A percentile compares a stretch with the other conserved stretches of the same genome.
Evolutionary conservation across 1,140 invertebrate genomes (phyloP).

Genomic region (Brachionus manjavacas): DNA sequence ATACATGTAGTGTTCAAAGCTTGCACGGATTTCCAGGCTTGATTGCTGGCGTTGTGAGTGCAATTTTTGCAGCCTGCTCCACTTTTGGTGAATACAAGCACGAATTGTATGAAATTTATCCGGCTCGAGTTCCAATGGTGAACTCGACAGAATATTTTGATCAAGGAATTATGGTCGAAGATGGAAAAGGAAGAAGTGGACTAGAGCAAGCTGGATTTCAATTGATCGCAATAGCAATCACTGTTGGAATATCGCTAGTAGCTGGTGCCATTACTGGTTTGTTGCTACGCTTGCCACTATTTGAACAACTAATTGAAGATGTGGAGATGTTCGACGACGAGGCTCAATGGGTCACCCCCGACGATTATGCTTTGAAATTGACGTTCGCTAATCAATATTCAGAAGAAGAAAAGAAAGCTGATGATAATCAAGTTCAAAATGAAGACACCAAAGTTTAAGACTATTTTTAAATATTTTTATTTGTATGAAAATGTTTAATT

Average conservation of each 20-base stretch:
- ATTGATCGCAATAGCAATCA: conserved; percentile 67
- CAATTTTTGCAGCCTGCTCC: conserved; percentile 70
- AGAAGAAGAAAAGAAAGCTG: background rate
- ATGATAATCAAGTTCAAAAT: background rate
- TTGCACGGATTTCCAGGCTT: conserved; percentile 90
- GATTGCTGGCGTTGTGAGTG: conserved; percentile 72
- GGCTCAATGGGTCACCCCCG: conserved; percentile 38
- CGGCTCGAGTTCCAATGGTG: background rate
- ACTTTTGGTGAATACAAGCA: conserved; percentile 60
- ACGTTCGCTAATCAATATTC: background rate
- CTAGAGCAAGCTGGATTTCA: conserved; percentile 72
- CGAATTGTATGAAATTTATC: conserved; percentile 48
- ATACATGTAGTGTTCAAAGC: conserved; percentile 92
- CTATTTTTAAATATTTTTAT: background rate
- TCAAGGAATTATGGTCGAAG: conserved; percentile 45
- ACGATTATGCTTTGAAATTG: conserved; percentile 40
- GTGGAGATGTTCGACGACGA: conserved; percentile 41
- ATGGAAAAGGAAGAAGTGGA: conserved; percentile 64
- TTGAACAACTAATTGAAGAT: conserved; percentile 32
- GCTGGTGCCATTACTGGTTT: conserved; percentile 72
- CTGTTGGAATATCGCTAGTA: conserved; percentile 67
- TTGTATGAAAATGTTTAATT: background rate
- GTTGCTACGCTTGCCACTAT: conserved; percentile 31
- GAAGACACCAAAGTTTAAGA: background rate
- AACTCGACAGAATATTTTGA: background rate